Evolutionary conservation across 2,113 vertebrate genomes (phyloP).

Genomic region (Trichomycterus rosablanca): DNA sequence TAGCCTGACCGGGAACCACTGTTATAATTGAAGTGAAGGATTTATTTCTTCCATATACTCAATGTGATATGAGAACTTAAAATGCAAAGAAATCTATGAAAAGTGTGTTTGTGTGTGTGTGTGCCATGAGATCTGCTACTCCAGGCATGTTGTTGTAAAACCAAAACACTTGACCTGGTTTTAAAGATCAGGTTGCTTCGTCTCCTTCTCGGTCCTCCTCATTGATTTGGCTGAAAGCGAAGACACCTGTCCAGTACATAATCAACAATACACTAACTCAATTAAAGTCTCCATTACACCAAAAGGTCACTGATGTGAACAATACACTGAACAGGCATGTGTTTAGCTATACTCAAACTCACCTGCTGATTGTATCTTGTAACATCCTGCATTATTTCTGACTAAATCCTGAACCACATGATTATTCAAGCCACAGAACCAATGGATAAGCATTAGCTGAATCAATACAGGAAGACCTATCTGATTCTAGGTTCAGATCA

Average conservation of each 20-base stretch:
- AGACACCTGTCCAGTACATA: conserved; percentile 16
- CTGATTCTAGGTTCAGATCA: neutral
- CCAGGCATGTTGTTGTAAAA: conserved; percentile 1
- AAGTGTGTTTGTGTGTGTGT: no score
- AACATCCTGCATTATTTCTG: conserved; percentile 14
- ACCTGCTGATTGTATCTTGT: conserved; percentile 25
- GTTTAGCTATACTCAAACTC: neutral
- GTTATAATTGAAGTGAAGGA: neutral
- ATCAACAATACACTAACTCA: conserved; percentile 1
- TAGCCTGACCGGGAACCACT: neutral
- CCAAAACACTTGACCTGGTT: conserved; percentile 4
- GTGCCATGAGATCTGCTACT: neutral
- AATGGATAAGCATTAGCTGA: neutral
- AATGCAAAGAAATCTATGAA: neutral
- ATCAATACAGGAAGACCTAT: neutral
- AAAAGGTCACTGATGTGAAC: conserved; percentile 32
- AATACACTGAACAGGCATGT: neutral
- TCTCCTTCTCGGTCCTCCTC: neutral
- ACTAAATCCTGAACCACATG: conserved; percentile 4
- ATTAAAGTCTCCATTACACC: conserved; percentile 30
- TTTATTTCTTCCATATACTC: no score
- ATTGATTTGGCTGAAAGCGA: conserved; percentile 1
- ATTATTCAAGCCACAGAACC: conserved; percentile 22
- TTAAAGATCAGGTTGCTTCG: conserved; percentile 1
- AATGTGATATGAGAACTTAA: neutral